A percentile compares a stretch with the other conserved stretches of the same genome.
Conservation (phyloP, 2,888 invertebrate genomes). For the Callimorpha dominula region DNA sequence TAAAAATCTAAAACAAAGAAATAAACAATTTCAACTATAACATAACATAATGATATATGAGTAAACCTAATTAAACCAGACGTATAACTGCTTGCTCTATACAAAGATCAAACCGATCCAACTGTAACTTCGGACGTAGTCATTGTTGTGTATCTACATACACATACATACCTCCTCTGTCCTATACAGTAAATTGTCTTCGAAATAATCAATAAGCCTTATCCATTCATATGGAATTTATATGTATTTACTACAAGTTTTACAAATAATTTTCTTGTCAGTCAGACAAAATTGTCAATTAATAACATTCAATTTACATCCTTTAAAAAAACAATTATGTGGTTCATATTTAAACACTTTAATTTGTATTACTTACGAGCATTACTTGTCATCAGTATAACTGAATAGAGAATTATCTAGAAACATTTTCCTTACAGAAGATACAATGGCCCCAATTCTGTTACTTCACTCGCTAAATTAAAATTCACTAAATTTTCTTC, state of each 20-base stretch:
- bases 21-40: slow-evolving; percentile 81
- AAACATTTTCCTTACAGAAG: slow-evolving; percentile 12
- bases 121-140: slow-evolving; percentile 25
- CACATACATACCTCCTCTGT: slow-evolving; percentile 16
- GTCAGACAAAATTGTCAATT: slow-evolving; percentile 44
- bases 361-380: slow-evolving; percentile 14
- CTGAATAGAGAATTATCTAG: slow-evolving; percentile 9
- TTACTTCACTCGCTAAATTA: too few species aligned
- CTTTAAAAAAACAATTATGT: slow-evolving; percentile 8
- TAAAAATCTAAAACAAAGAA: slow-evolving; percentile 76
- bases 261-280: slow-evolving; percentile 48
- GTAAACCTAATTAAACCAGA: slow-evolving; percentile 56
- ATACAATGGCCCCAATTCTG: too few species aligned
- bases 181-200: slow-evolving; percentile 45
- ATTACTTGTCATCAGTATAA: slow-evolving; percentile 10
- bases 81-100: slow-evolving; percentile 40
- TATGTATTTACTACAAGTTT: slow-evolving; percentile 18
- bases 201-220: slow-evolving; percentile 9
- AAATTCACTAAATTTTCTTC: too few species aligned
- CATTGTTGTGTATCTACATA: slow-evolving; percentile 20
- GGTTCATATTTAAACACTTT: neutral
- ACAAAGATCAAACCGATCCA: slow-evolving; percentile 29
- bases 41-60: slow-evolving; percentile 69
- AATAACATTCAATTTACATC: slow-evolving; percentile 19
- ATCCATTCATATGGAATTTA: slow-evolving; percentile 19